These are phyloP conservation scores for Hexactinellida sp. DNA, from an alignment of 37 sponge, comb jelly and placozoan species.

Conservation along the genomic window DNA sequence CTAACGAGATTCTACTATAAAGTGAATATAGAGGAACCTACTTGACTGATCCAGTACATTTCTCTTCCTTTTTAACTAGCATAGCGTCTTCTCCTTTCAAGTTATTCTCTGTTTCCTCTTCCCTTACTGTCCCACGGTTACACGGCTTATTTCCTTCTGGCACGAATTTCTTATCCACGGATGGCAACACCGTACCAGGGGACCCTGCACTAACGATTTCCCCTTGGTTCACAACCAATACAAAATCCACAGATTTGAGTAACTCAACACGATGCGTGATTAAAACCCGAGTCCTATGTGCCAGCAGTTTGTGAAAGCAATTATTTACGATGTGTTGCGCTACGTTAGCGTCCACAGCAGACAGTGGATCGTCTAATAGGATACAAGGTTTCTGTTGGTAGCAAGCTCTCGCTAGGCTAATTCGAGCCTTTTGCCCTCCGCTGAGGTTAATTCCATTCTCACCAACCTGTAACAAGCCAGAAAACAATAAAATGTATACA, in stretches of 20 bases:
- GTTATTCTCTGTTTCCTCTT: neutral
- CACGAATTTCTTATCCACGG: neutral
- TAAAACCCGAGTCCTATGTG: constrained; percentile 49
- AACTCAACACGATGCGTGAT: constrained; percentile 43
- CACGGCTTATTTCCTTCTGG: neutral
- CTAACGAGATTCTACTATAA: too few species aligned
- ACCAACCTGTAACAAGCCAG: constrained; percentile 75
- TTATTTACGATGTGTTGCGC: constrained; percentile 63
- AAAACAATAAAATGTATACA: neutral
- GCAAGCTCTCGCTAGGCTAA: constrained; percentile 86
- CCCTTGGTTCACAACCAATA: constrained; percentile 63
- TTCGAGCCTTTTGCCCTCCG: constrained; percentile 91
- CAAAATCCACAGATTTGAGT: constrained; percentile 49
- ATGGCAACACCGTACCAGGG: constrained; percentile 47
- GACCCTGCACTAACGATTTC: constrained; percentile 38
- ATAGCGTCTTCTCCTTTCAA: constrained; percentile 9
- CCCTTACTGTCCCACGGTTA: neutral
- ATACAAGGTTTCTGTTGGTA: constrained; percentile 89
- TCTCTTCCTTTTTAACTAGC: constrained; percentile 79
- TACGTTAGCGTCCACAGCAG: constrained; percentile 92
- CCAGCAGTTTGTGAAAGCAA: constrained; percentile 67
- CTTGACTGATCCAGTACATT: constrained; percentile 18
- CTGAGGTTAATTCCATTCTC: constrained; percentile 96
- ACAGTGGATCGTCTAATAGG: constrained; percentile 88
- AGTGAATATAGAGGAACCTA: neutral